Base-by-base conservation (phyloP, 1,140 invertebrate species). In the Ostrea denselamellosa region DNA sequence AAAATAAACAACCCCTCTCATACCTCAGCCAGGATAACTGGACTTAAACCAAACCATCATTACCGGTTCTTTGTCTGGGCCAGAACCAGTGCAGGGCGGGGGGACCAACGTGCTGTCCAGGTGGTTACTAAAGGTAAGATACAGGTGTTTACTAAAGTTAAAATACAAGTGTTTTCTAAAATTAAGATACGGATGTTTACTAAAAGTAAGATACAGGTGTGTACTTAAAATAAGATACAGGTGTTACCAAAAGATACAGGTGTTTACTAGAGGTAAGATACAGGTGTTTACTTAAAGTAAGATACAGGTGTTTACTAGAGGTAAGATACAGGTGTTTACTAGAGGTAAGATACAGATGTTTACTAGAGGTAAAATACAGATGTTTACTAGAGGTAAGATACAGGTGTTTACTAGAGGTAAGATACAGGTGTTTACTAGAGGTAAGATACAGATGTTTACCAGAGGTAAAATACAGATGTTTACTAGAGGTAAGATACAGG, bases 41-140 rank as follows among this genome's bases (percentile, higher is more conserved):
- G 92, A 12, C 91, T 94, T 10, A 71, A 91, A 85, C 81, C 92
- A 0, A 90, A 91, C 56, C 91, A 93, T 25, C 82, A 91, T 52
- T 94, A 93, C 65, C 89, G 91, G 14, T 94, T 94, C 83, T 92
- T 92, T 85, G 93, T 94, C 17, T 94, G 92, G 92, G 93, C 93
- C 0, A 88, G 93, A 10, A 92, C 93, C 28, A 91, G 91, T 19
- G 86, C 90, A 19, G 93, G 92, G 10, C 84, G 90, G 53, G 93
- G 93, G 4, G 87, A 91, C 10, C 65, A 90, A 0, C 87, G 52
- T 9, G 92, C 89, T 86, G 87, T 91, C 5, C 92, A 93, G 68
- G 91, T 93, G 51, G 89, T 87, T 85, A 93, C 93, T 25, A 87
- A 88, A 65, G 87, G 82, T 83, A 53, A 52, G 82, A 62, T 58